These are phyloP conservation scores for Cyanoderma ruficeps DNA, from an alignment of 2,113 vertebrate species.

Conservation along the genomic window DNA sequence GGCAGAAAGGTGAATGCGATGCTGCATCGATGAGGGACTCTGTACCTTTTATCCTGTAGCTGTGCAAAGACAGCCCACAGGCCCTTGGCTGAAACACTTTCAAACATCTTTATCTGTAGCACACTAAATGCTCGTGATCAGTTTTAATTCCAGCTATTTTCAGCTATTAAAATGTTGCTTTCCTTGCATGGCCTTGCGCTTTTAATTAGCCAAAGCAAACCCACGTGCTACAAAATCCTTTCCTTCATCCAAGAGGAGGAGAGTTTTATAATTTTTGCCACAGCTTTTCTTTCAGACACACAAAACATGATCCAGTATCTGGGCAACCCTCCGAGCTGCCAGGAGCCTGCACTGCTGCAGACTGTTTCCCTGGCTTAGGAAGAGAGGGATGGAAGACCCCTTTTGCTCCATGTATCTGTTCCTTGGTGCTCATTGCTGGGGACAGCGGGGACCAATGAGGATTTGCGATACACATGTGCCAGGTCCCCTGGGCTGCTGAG, in stretches of 20 bases:
- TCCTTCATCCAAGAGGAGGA: neutral
- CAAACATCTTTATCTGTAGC: conserved; percentile 22
- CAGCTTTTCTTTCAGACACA: neutral
- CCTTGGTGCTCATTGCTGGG: rapidly evolving
- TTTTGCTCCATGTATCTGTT: neutral
- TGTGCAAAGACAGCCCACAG: neutral
- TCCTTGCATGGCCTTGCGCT: neutral
- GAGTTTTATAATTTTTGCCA: neutral
- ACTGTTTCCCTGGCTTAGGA: neutral
- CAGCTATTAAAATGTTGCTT: conserved; percentile 15
- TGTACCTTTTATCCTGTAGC: neutral
- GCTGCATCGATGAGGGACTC: neutral
- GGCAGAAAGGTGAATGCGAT: neutral
- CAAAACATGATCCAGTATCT: neutral
- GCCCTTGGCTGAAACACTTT: neutral
- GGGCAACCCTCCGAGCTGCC: neutral
- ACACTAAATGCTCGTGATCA: conserved; percentile 1
- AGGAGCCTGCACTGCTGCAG: neutral
- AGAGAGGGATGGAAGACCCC: neutral
- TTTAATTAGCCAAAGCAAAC: conserved; percentile 57
- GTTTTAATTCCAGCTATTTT: conserved; percentile 59
- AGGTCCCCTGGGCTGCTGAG: neutral
- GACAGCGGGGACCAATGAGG: rapidly evolving
- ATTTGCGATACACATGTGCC: rapidly evolving
- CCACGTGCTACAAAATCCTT: conserved; percentile 18